Conservation (phyloP, 2,113 vertebrate species). For the Harpagus bidentatus region DNA sequence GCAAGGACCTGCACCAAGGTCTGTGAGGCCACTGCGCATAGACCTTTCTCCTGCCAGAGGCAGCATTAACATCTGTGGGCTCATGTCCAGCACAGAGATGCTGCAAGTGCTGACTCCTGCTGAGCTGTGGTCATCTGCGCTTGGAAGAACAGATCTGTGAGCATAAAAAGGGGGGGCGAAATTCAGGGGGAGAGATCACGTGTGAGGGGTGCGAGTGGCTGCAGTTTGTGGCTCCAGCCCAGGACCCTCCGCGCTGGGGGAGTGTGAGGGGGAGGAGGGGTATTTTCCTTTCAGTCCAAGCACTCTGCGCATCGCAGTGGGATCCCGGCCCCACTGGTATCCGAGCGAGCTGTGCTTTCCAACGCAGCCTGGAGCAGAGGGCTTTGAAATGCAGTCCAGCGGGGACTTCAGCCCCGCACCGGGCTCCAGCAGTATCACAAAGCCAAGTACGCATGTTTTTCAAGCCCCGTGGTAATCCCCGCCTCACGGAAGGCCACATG, state of each 20-base stretch:
- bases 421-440: not conserved
- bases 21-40: not conserved
- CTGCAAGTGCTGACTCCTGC: not conserved
- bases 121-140: not conserved
- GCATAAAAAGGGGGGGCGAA: not conserved
- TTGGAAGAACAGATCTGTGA: not conserved
- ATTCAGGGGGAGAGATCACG: not conserved
- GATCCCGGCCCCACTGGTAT: not conserved
- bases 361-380: not conserved
- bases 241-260: not conserved
- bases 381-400: not conserved
- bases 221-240: not conserved
- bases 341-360: not conserved
- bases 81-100: not conserved
- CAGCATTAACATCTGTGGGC: not conserved
- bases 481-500: not conserved
- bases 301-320: accelerated
- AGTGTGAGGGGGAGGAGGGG: not conserved
- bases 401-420: accelerated
- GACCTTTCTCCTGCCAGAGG: not conserved
- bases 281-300: not conserved
- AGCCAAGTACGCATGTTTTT: not conserved
- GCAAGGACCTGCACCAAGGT: not conserved
- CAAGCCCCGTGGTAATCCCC: not conserved
- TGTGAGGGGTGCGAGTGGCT: not conserved